Percentiles rank a stretch among this genome's conserved stretches.
Conservation (phyloP, 2,113 vertebrate genomes). For the Serilophus lunatus region DNA sequence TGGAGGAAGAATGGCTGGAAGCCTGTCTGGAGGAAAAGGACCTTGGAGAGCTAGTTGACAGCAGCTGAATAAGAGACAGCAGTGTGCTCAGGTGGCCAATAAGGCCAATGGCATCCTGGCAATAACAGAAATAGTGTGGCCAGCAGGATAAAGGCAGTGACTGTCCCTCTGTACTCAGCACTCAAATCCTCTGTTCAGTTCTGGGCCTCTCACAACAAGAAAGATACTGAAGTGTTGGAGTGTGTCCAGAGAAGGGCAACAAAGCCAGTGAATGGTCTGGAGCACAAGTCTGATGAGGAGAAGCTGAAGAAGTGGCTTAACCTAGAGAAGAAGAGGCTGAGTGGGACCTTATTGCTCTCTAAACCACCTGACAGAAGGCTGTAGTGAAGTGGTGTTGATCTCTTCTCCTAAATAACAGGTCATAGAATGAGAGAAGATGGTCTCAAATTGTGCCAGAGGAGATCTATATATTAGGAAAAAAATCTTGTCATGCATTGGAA, state of each 20-base stretch:
- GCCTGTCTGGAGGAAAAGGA: neutral
- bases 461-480: neutral
- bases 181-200: accelerated
- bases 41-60: neutral
- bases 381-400: neutral
- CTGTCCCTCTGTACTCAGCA: neutral
- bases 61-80: neutral
- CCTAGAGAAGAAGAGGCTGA: neutral
- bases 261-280: neutral
- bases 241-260: neutral
- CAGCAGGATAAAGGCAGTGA: neutral
- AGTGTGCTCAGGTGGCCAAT: neutral
- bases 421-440: neutral
- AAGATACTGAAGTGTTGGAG: neutral
- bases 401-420: neutral
- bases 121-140: neutral
- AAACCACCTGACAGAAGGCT: neutral
- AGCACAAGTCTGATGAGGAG: neutral
- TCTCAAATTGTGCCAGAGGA: neutral
- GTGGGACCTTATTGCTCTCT: neutral
- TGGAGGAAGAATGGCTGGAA: neutral
- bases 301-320: neutral
- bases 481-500: neutral
- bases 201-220: neutral
- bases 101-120: neutral